phyloP scores from a whole-genome alignment of 2,888 invertebrate species.

The Dascillus cervinus region DNA sequence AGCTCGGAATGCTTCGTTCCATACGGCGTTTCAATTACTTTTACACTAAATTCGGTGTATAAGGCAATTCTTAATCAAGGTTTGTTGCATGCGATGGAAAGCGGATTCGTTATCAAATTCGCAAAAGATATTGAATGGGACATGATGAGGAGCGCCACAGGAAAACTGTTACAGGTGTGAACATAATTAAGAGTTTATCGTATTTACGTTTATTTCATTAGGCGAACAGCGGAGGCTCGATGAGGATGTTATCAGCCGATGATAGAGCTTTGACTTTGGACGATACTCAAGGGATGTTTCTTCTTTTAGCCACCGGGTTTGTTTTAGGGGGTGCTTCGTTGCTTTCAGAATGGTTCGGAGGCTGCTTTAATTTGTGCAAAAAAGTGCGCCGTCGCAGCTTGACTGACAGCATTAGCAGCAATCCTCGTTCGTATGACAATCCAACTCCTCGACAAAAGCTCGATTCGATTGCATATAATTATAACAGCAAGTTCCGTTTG shows the following conservation, averaged over 20 bases:
- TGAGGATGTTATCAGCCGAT: slow-evolving; percentile 47
- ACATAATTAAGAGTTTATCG: slow-evolving; percentile 1
- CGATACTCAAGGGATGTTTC: slow-evolving; percentile 77
- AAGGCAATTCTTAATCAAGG: slow-evolving; percentile 53
- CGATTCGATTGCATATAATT: slow-evolving; percentile 17
- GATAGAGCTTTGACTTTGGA: slow-evolving; percentile 69
- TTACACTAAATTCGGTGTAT: slow-evolving; percentile 59
- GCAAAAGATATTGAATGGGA: slow-evolving; percentile 64
- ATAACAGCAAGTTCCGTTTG: slow-evolving; percentile 6
- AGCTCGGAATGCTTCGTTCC: slow-evolving; percentile 68
- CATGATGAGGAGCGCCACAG: slow-evolving; percentile 55
- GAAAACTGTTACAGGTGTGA: slow-evolving; percentile 55
- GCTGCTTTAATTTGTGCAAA: slow-evolving; percentile 54
- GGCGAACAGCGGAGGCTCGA: slow-evolving; percentile 42
- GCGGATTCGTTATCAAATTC: slow-evolving; percentile 61
- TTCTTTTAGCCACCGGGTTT: slow-evolving; percentile 64
- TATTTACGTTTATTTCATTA: too few species aligned
- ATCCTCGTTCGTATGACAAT: slow-evolving; percentile 30
- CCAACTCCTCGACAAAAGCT: slow-evolving; percentile 29
- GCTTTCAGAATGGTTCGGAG: slow-evolving; percentile 63
- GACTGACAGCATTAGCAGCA: slow-evolving; percentile 27
- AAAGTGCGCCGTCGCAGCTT: slow-evolving; percentile 23
- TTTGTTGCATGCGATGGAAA: slow-evolving; percentile 55
- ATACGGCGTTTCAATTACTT: slow-evolving; percentile 59
- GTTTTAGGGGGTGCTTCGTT: slow-evolving; percentile 55